Evolutionary conservation across 2,797 vertebrate genomes (phyloP).

Genomic region (Malacoctenus gilli): DNA sequence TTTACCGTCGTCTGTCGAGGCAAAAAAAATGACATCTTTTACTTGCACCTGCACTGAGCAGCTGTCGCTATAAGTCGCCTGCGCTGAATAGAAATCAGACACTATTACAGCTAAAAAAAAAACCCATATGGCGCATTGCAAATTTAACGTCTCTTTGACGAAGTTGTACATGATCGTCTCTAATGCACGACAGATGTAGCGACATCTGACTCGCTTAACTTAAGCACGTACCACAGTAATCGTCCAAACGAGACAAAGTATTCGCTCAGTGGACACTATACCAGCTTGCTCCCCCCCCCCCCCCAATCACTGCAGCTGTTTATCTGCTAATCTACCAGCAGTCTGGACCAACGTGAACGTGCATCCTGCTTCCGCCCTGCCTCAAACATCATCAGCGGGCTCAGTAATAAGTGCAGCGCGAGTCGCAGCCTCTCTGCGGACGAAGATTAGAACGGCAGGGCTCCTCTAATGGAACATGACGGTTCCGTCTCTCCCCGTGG

Average conservation of each 20-base stretch:
- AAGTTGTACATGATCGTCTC: constrained; percentile 28
- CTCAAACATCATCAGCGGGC: constrained; percentile 39
- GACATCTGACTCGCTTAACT: constrained; percentile 51
- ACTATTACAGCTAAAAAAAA: too few relatives aligned
- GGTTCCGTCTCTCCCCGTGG: constrained; percentile 55
- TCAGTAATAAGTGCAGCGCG: constrained; percentile 37
- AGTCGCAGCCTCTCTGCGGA: constrained; percentile 38
- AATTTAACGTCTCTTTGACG: constrained; percentile 20
- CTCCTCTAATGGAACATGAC: constrained; percentile 64
- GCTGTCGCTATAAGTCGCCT: too few relatives aligned
- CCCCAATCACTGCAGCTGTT: constrained; percentile 40
- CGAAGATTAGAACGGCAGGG: constrained; percentile 47
- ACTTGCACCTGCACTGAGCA: too few relatives aligned
- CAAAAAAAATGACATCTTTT: too few relatives aligned
- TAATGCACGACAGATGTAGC: constrained; percentile 54
- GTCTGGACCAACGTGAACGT: constrained; percentile 40
- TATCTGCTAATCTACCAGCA: constrained; percentile 44
- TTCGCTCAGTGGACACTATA: constrained; percentile 21
- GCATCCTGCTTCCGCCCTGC: constrained; percentile 5
- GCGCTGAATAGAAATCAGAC: too few relatives aligned
- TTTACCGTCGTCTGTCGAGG: too few relatives aligned
- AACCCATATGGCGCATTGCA: constrained; percentile 24
- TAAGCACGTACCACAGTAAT: constrained; percentile 43
- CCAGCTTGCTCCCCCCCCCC: constrained; percentile 10
- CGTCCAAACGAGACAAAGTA: constrained; percentile 55